Evolutionary conservation across 1,140 invertebrate genomes (phyloP).

Genomic region (Hyphantria cunea): DNA sequence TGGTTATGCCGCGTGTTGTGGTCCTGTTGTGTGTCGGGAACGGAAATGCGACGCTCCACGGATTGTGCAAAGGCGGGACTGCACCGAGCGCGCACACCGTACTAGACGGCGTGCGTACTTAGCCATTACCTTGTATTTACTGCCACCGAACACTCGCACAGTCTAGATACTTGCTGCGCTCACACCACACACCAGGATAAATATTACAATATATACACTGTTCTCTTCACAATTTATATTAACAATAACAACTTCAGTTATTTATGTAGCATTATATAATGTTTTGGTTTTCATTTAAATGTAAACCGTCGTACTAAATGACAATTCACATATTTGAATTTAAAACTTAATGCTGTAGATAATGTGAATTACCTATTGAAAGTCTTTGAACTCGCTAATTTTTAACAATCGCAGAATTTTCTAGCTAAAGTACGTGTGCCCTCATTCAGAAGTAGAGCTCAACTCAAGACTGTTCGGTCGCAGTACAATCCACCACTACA

Average conservation of each 20-base stretch:
- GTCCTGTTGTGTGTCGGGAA: constrained; percentile 57
- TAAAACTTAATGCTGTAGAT: too few relatives aligned
- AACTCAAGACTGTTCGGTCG: constrained; percentile 49
- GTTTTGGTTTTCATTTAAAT: too few relatives aligned
- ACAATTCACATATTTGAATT: too few relatives aligned
- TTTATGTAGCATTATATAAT: neutral
- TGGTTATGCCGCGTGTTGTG: constrained; percentile 70
- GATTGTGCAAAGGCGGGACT: constrained; percentile 79
- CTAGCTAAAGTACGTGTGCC: constrained; percentile 3
- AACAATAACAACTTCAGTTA: neutral
- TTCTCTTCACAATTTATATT: neutral
- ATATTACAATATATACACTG: neutral
- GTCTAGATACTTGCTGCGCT: constrained; percentile 61
- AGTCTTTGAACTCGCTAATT: neutral
- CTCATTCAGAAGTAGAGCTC: neutral
- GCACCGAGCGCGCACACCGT: constrained; percentile 70
- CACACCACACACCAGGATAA: constrained; percentile 21
- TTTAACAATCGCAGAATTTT: neutral
- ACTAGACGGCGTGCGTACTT: constrained; percentile 80
- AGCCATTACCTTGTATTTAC: constrained; percentile 82
- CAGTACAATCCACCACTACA: constrained; percentile 53
- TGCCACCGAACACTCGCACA: constrained; percentile 54
- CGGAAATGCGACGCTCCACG: constrained; percentile 76
- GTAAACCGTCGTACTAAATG: too few relatives aligned
- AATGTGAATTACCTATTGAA: neutral